These are phyloP conservation scores for Sinodicranocentrus sp. DNA, from an alignment of 2,888 invertebrate genomes.

Conservation along the genomic window DNA sequence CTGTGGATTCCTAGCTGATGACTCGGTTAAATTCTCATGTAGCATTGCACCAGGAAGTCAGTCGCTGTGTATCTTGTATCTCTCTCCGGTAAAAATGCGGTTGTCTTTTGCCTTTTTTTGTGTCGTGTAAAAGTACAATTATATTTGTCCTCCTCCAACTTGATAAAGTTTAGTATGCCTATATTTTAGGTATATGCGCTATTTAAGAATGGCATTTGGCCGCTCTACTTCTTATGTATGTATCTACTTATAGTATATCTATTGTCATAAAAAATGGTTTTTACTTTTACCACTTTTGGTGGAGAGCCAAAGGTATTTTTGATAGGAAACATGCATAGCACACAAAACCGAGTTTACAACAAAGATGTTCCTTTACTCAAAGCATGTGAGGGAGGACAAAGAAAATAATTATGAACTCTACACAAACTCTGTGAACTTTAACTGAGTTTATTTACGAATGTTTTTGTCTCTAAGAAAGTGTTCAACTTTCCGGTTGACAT, in stretches of 20 bases:
- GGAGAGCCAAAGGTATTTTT: conserved; percentile 39
- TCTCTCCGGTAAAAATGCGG: background rate
- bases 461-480: no score
- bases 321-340: background rate
- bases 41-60: conserved; percentile 33
- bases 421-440: no score
- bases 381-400: background rate
- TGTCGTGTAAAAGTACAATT: no score
- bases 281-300: conserved; percentile 49
- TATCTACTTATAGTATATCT: background rate
- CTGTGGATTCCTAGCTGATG: conserved; percentile 24
- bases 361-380: background rate
- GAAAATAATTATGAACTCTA: no score
- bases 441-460: no score
- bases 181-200: background rate
- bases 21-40: conserved; percentile 23
- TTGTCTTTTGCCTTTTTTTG: background rate
- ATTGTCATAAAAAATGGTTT: conserved; percentile 14
- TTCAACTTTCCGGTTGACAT: no score
- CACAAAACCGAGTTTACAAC: background rate
- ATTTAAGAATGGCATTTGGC: background rate
- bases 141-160: conserved; percentile 18
- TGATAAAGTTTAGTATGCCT: conserved; percentile 12
- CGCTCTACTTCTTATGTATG: background rate
- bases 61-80: background rate